Conservation (phyloP, 2,888 invertebrate species). For the Philereme vetulata region DNA sequence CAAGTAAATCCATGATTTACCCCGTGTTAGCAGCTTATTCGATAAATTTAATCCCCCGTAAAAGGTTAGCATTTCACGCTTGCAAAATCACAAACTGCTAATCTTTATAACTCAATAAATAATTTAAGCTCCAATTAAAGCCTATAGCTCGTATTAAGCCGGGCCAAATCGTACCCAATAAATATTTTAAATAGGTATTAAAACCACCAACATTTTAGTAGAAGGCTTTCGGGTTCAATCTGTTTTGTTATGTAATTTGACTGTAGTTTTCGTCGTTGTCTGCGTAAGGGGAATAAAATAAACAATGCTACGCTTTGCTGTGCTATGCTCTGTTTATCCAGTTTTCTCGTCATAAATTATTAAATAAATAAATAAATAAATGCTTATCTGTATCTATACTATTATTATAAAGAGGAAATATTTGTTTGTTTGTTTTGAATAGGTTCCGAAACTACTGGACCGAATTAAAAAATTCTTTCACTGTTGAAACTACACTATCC, state of each 20-base stretch:
- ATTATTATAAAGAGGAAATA: no score
- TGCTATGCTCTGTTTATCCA: no score
- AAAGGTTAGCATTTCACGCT: constrained; percentile 14
- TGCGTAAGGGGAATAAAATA: no score
- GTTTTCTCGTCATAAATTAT: no score
- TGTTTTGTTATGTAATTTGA: not conserved
- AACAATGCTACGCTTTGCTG: no score
- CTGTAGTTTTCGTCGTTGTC: not conserved
- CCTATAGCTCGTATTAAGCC: constrained; percentile 26
- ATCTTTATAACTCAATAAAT: constrained; percentile 33
- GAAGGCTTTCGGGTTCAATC: not conserved
- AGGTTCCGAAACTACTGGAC: no score
- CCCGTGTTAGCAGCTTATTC: not conserved
- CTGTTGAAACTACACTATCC: no score
- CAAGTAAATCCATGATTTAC: no score
- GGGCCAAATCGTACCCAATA: constrained; percentile 19
- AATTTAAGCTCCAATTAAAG: constrained; percentile 38
- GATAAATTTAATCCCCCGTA: constrained; percentile 9
- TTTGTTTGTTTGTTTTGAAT: no score
- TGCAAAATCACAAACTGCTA: constrained; percentile 19
- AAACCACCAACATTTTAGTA: constrained; percentile 12
- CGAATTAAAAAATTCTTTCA: no score
- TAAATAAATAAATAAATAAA: no score
- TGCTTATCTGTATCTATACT: no score
- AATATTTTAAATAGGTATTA: constrained; percentile 15